Percentiles rank a stretch among this genome's conserved stretches.
phyloP scores from a whole-genome alignment of 2,797 vertebrate genomes.

The Melanotaenia pygmaea region DNA sequence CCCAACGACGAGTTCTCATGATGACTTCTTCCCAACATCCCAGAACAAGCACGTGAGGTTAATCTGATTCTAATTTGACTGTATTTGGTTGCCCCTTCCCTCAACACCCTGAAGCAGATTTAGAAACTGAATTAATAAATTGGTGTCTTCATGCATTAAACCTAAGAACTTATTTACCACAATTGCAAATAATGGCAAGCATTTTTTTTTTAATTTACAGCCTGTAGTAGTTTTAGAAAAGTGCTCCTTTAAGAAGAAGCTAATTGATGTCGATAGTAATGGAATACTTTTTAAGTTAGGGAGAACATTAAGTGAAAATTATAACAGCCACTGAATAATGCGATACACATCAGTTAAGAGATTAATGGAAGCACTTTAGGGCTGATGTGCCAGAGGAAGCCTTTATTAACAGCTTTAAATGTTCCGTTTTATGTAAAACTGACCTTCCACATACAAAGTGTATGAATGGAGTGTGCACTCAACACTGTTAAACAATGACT shows the following conservation, averaged over 20 bases:
- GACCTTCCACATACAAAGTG: constrained; percentile 5
- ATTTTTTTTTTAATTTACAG: neutral
- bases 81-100: too few species aligned
- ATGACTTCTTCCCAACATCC: too few species aligned
- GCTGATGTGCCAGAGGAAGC: constrained; percentile 35
- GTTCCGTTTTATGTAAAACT: constrained; percentile 30
- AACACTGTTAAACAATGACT: neutral
- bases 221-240: constrained; percentile 23
- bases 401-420: constrained; percentile 49
- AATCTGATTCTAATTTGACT: too few species aligned
- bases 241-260: constrained; percentile 10
- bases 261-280: constrained; percentile 7
- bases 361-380: constrained; percentile 42
- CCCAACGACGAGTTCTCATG: too few species aligned
- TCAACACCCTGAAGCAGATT: too few species aligned
- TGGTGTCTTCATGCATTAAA: too few species aligned
- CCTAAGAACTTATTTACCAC: neutral
- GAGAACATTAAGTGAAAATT: constrained; percentile 30
- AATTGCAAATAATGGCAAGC: constrained; percentile 1
- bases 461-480: constrained; percentile 10
- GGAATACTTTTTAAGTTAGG: constrained; percentile 20
- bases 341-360: constrained; percentile 30
- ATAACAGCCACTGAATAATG: constrained; percentile 23
- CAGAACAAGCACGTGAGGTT: too few species aligned
- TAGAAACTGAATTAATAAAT: too few species aligned